phyloP scores from a whole-genome alignment of 2,888 invertebrate genomes.

The Bombylius major region DNA sequence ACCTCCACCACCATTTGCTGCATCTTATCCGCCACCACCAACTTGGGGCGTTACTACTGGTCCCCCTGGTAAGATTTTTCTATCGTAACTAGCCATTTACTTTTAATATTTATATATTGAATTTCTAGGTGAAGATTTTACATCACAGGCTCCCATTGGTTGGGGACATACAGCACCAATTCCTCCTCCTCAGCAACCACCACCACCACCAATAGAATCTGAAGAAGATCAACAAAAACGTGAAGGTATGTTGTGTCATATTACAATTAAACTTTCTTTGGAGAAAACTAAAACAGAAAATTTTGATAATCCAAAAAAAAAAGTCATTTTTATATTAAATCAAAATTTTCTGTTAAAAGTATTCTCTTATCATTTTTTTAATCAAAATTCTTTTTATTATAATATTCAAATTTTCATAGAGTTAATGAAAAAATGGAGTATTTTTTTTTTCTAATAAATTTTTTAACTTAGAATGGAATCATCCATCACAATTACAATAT shows the following conservation, averaged over 20 bases:
- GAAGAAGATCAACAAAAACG: constrained; percentile 23
- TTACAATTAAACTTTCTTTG: too few species aligned
- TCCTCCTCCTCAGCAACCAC: constrained; percentile 9
- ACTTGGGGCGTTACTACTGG: constrained; percentile 24
- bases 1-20: constrained; percentile 20
- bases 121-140: constrained; percentile 7
- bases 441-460: constrained; percentile 1
- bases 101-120: not conserved
- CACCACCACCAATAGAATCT: not conserved
- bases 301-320: too few species aligned
- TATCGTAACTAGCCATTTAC: not conserved
- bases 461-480: constrained; percentile 6
- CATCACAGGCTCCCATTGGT: constrained; percentile 6
- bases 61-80: constrained; percentile 1
- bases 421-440: too few species aligned
- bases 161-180: constrained; percentile 6
- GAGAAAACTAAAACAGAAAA: too few species aligned
- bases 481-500: constrained; percentile 1
- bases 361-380: too few species aligned
- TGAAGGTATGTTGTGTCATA: constrained; percentile 27
- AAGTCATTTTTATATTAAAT: too few species aligned
- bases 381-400: too few species aligned
- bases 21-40: constrained; percentile 26
- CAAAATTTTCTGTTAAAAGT: too few species aligned
- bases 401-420: too few species aligned